Percentiles rank a stretch among this genome's conserved stretches.
Conservation (phyloP, 2,888 invertebrate species). For the Galeruca laticollis region DNA sequence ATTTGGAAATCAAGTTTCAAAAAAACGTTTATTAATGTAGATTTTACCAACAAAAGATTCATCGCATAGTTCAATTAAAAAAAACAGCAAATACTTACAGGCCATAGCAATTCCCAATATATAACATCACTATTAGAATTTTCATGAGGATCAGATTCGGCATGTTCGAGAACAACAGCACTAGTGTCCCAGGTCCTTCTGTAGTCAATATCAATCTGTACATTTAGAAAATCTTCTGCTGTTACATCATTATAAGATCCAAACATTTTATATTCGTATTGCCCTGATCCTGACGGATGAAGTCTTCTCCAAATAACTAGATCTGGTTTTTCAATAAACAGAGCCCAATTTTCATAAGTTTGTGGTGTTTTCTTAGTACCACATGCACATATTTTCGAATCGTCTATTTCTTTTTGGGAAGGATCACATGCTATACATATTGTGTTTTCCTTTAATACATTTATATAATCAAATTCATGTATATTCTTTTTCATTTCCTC, state of each 20-base stretch:
- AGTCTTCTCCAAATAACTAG: slow-evolving; percentile 85
- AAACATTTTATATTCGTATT: slow-evolving; percentile 89
- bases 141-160: slow-evolving; percentile 74
- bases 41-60: too few relatives aligned
- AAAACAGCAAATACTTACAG: slow-evolving; percentile 70
- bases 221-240: slow-evolving; percentile 83
- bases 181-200: slow-evolving; percentile 85
- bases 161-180: slow-evolving; percentile 77
- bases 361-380: slow-evolving; percentile 46
- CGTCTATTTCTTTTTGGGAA: slow-evolving; percentile 47
- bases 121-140: slow-evolving; percentile 77
- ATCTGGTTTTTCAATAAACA: slow-evolving; percentile 83
- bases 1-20: too few relatives aligned
- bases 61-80: too few relatives aligned
- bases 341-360: slow-evolving; percentile 76
- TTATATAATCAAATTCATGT: slow-evolving; percentile 72
- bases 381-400: slow-evolving; percentile 44
- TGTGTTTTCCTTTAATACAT: slow-evolving; percentile 69
- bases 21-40: too few relatives aligned
- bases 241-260: slow-evolving; percentile 83
- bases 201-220: slow-evolving; percentile 85
- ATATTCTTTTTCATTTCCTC: slow-evolving; percentile 70
- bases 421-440: slow-evolving; percentile 68
- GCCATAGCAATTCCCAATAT: slow-evolving; percentile 93
- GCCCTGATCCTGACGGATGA: slow-evolving; percentile 74